Conservation (phyloP, 1,140 invertebrate genomes). For the Brachionus paranguensis region DNA sequence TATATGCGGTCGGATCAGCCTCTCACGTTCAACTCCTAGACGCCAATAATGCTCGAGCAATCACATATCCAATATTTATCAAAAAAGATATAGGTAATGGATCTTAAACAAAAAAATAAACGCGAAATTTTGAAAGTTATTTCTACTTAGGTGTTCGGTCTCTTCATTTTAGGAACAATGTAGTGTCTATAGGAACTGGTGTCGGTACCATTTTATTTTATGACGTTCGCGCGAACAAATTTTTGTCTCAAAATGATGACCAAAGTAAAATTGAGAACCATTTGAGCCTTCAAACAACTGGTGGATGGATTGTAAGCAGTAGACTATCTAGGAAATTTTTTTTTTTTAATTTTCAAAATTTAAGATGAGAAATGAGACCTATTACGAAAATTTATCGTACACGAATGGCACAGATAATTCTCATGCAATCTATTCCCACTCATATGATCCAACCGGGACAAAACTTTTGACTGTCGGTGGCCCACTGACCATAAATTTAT, state of each 20-base stretch:
- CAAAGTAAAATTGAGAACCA: conserved; percentile 56
- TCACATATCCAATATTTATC: conserved; percentile 60
- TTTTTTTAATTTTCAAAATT: conserved; percentile 39
- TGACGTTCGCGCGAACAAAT: conserved; percentile 80
- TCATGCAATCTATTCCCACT: conserved; percentile 87
- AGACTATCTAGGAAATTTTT: neutral
- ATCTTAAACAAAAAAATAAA: neutral
- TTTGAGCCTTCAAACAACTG: conserved; percentile 78
- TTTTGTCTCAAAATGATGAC: conserved; percentile 58
- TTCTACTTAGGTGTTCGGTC: conserved; percentile 67
- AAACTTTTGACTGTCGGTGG: conserved; percentile 86
- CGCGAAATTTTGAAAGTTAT: neutral
- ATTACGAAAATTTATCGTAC: conserved; percentile 45
- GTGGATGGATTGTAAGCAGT: conserved; percentile 72
- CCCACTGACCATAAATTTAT: conserved; percentile 77
- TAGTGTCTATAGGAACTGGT: conserved; percentile 86
- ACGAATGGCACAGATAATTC: conserved; percentile 65
- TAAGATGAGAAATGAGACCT: conserved; percentile 51
- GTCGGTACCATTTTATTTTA: conserved; percentile 86
- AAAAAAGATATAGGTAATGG: conserved; percentile 47
- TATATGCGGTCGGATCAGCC: conserved; percentile 84
- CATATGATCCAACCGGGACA: conserved; percentile 83
- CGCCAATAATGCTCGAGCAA: conserved; percentile 72
- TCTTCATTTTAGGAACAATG: conserved; percentile 77
- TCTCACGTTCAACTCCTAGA: conserved; percentile 84